Conservation (phyloP, 2,888 invertebrate genomes). For the Cantharis lateralis region DNA sequence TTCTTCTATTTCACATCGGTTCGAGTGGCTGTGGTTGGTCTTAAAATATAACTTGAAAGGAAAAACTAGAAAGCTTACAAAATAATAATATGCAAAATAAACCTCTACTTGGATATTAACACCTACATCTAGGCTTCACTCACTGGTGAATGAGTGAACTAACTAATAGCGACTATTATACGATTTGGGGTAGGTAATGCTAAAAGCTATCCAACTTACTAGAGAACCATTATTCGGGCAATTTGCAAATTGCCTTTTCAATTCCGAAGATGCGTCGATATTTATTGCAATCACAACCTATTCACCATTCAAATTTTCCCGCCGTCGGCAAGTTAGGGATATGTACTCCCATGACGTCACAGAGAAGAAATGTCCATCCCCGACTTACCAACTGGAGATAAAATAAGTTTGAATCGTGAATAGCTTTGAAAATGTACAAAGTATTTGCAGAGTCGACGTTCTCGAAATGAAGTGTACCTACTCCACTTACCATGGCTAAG, state of each 20-base stretch:
- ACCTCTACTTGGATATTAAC: slow-evolving; percentile 2
- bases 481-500: no score
- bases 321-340: no score
- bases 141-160: not conserved
- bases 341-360: no score
- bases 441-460: no score
- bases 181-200: not conserved
- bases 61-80: slow-evolving; percentile 7
- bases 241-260: not conserved
- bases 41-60: not conserved
- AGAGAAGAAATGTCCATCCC: no score
- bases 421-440: no score
- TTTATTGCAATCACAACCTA: not conserved
- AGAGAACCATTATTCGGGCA: not conserved
- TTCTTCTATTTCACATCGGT: not conserved
- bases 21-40: not conserved
- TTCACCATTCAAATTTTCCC: no score
- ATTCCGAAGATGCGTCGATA: not conserved
- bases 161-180: slow-evolving; percentile 10
- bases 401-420: no score
- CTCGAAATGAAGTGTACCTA: no score
- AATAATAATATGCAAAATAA: slow-evolving; percentile 11
- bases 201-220: not conserved
- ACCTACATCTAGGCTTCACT: not conserved
- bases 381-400: no score